Evolutionary conservation across 2,113 vertebrate species (phyloP).

Genomic region (Entomyzon cyanotis): DNA sequence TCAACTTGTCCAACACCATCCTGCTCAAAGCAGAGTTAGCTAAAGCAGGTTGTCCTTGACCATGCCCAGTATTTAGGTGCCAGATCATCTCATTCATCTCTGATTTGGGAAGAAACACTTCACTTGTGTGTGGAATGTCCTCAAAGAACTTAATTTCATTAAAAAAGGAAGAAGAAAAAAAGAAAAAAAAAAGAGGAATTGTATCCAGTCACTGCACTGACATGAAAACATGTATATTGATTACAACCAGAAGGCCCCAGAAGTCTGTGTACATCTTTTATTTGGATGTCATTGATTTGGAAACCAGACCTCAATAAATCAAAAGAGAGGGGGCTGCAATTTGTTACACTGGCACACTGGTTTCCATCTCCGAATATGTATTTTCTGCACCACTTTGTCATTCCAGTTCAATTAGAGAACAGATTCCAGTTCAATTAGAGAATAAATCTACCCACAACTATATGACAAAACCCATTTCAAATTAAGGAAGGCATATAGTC

Average conservation of each 20-base stretch:
- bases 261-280: not conserved
- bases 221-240: not conserved
- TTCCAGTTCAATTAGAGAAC: not conserved
- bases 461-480: not conserved
- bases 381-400: not conserved
- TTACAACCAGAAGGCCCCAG: not conserved
- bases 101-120: not conserved
- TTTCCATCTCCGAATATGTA: not conserved
- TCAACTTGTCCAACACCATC: not conserved
- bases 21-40: not conserved
- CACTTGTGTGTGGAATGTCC: not conserved
- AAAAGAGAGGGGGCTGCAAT: not conserved
- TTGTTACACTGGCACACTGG: not conserved
- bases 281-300: not conserved
- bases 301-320: not conserved
- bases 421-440: not conserved
- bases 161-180: not conserved
- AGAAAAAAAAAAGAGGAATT: not conserved
- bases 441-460: not conserved
- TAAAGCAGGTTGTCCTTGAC: not conserved
- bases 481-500: not conserved
- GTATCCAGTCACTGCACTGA: not conserved
- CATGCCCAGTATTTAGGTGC: not conserved
- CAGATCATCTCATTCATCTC: not conserved
- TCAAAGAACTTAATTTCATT: not conserved